Base-by-base conservation (phyloP, 92 coral and sea anemone species). In the Zoanthus solanderi region DNA sequence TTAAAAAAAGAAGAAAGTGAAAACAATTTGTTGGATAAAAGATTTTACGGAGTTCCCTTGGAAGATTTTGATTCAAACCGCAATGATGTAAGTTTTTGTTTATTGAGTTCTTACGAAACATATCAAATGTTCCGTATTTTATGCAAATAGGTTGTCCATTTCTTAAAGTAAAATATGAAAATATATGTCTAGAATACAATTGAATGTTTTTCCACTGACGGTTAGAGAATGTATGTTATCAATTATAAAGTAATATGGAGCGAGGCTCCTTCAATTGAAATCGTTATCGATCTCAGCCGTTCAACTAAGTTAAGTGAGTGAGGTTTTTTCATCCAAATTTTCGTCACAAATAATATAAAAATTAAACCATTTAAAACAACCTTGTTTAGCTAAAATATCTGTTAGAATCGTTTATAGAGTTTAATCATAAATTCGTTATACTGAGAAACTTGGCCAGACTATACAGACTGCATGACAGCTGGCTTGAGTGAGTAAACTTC, bases 61-160 rank as follows among this genome's bases (percentile, higher is more conserved):
- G 93, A 93, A 71, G 98, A 95, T 82, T 95, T 95, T 73, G 96
- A 91, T 85, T 91, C 96, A 47, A 90, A 90, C 4, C 77, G 76
- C 34, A 85, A 81, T 44, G 89, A 93, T 77, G 98, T 95, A 95
- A 95, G 98, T 95, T 50, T 15, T 8, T 58, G 6, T 15, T 32
- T 56, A n/a, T 57, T 12, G 23, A 12, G 46, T 3, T 28, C 14
- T 18, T 23, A 67, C 32, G 14, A 34, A 10, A 69, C 75, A 32
- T 69, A 69, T 11, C 12, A 45, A 45, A 8, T 16, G 9, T 18
- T 9, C 10, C 56, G 30, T 16, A 14, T 34, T 37, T 8, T 17
- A 65, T 9, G 13, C 56, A 63, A 6, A 61, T 67, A 66, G 85
- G 28, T 18, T 81, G 85, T 18, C 29, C 85, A 65, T 81, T 81